Evolutionary conservation across 2,797 vertebrate species (phyloP), one percentile per base, ranked within the genome.

Genomic region (Chromobotia macracanthus): DNA sequence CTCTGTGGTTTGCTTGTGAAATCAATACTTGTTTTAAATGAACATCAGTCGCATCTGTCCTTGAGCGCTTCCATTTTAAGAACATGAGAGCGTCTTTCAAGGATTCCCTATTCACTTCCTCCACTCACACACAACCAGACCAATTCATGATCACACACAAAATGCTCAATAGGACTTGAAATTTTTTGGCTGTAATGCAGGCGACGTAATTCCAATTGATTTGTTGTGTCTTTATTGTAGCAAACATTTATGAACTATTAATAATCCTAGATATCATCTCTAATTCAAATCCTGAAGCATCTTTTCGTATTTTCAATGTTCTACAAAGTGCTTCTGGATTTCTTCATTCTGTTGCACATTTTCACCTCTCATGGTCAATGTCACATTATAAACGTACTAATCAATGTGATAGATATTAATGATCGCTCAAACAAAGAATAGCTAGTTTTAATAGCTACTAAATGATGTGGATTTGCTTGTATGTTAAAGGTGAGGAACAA

Each of bases 1-100:
- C 38, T 31, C 41, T 31, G 18, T 55, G 23, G 50, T 72, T 58
- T 68, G 38, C 58, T 77, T 77, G 46, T 5, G n/a, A 77, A 80
- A 84, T 84, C 79, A 71, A 75, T 84, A 79, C 21, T 66, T 84
- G 56, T 60, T 63, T 71, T 78, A 83, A 80, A 70, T 69, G 51
- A 72, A 71, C 56, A 74, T 58, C 44, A 11, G 23, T 58, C 46
- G 71, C 18, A 10, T 71, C 69, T 75, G 80, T 66, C 53, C 70
- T 72, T 82, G 80, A 80, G 48, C 31, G 16, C 19, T 66, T 48
- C 56, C 16, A 51, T 79, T 70, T 65, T 16, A 68, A 72, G 41
- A 69, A 78, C 18, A 70, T 15, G 13, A n/a, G 1, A 63, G 35
- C 10, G 60, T 41, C 31, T 77, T 70, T 69, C 64, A 74, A 55